Base-by-base conservation (phyloP, 92 coral and sea anemone genomes). In the Epizoanthus ramosus region DNA sequence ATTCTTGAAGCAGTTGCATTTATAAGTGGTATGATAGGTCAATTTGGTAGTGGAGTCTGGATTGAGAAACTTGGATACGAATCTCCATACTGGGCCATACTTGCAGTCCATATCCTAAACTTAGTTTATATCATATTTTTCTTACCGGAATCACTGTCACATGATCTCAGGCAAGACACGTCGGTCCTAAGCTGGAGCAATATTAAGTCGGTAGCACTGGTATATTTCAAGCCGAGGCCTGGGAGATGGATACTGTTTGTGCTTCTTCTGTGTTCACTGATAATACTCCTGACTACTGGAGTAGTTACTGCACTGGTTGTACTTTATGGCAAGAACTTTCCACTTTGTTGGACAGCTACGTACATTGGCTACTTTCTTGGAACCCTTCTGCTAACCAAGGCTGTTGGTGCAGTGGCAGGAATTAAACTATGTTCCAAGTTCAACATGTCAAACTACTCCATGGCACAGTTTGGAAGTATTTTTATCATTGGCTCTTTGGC, bases 1-100 rank as follows among this genome's bases (percentile, higher is more conserved):
- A 79, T 90, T 64, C 93, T 95, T 8, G 98, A 95, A 75, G 97
- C 97, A 18, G 85, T 95, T 28, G 97, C 98, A 54, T 91, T 95
- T 58, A 63, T 93, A 45, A 87, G 98, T 74, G 98, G 98, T 23
- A 91, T 90, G 50, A 68, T 89, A 35, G 95, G 94, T 7, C 92
- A 93, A 10, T 92, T 90, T 37, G 74, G 87, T 54, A 95, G 98
- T 91, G 98, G 98, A 8, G 54, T 91, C 15, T 95, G 96, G 97
- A 88, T 95, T 17, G 80, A 85, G 39, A 82, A 84, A 15, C 73
- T 93, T 23, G 98, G 98, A 21, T 95, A 84, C 59, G 85, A 53
- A 18, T 89, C 97, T 59, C 92, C 93, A 18, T 95, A 87, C 68
- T 80, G 92, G 92, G 92, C 84, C n/a, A 89, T 95, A 74, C 83